Base-by-base conservation (phyloP, 1,140 invertebrate genomes). In the Cotesia glomerata region DNA sequence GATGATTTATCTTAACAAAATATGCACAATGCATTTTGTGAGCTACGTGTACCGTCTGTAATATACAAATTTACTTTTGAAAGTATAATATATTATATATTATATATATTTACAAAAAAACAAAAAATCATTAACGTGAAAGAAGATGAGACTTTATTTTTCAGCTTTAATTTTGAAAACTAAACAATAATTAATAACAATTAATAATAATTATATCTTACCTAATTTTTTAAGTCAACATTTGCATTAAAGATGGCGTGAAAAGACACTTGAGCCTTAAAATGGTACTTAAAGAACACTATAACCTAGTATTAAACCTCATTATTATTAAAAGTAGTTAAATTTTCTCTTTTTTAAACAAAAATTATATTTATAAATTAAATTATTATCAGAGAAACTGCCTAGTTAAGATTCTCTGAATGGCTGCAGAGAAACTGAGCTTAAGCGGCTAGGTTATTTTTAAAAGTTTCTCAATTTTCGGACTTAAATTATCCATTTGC, bases 361-460 rank as follows among this genome's bases (percentile, higher is more conserved):
- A 56, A 26, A 56, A 56, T 14, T n/a, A 51, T 26, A 62, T 70
- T 26, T 54, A 0, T 11, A 16, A 62, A 1, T 4, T 14, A 62
- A 62, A 62, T 62, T 52, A 61, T 61, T 4, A 13, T 0, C 66
- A 59, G 74, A 71, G 26, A 75, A 75, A 81, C 80, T 82, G 56
- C 86, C 84, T 78, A 76, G 75, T 80, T 75, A 78, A 81, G 84
- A 79, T 86, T 86, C 81, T 80, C 78, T 86, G 85, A 87, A 86
- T 87, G 86, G 86, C 86, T 87, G 86, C 86, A 86, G 82, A 82
- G 81, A 86, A 86, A 82, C 84, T 80, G 79, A 49, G 78, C 75
- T 9, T 69, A 65, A 45, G 79, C 80, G 76, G 75, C 77, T 74
- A 79, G 84, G 84, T 72, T 8, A 26, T 26, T 5, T 83, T 83